These are phyloP conservation scores for Itoplectis maculator DNA, from an alignment of 2,888 invertebrate species.

Conservation along the genomic window DNA sequence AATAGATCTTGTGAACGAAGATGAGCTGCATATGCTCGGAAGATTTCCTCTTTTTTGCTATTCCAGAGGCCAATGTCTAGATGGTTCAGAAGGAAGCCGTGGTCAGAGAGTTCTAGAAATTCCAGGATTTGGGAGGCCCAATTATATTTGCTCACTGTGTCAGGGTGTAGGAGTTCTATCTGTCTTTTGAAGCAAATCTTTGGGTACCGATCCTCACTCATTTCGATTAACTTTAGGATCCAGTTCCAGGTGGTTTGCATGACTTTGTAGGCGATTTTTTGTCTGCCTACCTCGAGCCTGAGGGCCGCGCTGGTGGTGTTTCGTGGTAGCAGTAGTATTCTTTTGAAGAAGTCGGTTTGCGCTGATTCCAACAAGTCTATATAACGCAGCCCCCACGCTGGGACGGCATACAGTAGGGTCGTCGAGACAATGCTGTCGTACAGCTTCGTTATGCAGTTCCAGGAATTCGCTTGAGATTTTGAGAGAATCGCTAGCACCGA, in stretches of 20 bases:
- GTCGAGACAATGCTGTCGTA: constrained; percentile 19
- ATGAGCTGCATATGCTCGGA: too few relatives aligned
- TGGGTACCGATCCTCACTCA: not conserved
- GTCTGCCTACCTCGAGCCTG: not conserved
- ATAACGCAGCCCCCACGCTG: constrained; percentile 10
- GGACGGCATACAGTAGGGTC: not conserved
- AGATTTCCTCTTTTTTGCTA: constrained; percentile 9
- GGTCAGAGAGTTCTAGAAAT: not conserved
- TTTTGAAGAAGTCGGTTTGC: constrained; percentile 2
- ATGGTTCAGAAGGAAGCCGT: not conserved
- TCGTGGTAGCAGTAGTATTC: not conserved
- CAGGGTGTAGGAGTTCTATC: not conserved
- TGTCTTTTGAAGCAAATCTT: not conserved
- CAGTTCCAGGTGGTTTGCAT: constrained; percentile 4
- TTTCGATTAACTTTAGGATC: not conserved
- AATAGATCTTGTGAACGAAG: too few relatives aligned
- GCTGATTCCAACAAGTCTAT: not conserved
- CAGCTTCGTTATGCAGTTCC: not conserved
- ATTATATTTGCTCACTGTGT: not conserved
- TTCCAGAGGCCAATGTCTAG: not conserved
- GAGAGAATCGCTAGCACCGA: not conserved
- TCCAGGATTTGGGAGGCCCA: not conserved
- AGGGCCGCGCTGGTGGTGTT: not conserved
- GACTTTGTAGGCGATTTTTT: not conserved
- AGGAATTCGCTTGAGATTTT: not conserved